phyloP scores from a whole-genome alignment of 2,797 vertebrate genomes.

The Loriculus beryllinus region DNA sequence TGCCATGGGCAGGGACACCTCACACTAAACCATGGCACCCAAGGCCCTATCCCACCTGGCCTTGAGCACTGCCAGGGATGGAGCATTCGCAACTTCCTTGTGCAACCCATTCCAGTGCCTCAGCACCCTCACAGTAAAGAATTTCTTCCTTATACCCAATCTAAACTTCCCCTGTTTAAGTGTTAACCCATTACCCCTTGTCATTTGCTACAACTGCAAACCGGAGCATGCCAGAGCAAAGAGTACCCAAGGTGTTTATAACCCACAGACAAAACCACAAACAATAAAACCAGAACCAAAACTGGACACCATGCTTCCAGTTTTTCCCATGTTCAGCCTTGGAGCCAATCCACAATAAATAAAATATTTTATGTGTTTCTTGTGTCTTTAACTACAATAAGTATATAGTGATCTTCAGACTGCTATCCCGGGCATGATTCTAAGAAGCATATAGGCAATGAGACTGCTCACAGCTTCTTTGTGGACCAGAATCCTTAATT shows the following conservation, averaged over 20 bases:
- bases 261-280: not conserved
- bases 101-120: too few relatives aligned
- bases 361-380: not conserved
- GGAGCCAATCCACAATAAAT: not conserved
- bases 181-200: not conserved
- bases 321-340: not conserved
- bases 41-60: too few relatives aligned
- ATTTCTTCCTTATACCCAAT: too few relatives aligned
- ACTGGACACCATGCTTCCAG: not conserved
- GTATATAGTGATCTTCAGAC: not conserved
- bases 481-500: not conserved
- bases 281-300: not conserved
- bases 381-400: not conserved
- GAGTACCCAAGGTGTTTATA: not conserved
- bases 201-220: not conserved
- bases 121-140: too few relatives aligned
- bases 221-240: not conserved
- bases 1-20: too few relatives aligned
- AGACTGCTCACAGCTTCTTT: not conserved
- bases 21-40: too few relatives aligned
- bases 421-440: not conserved
- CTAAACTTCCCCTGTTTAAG: not conserved
- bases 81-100: too few relatives aligned
- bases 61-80: too few relatives aligned
- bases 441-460: not conserved